These are phyloP conservation scores for Tympanoctomys barrerae DNA, from an alignment of 2,797 vertebrate genomes.

Conservation along the genomic window DNA sequence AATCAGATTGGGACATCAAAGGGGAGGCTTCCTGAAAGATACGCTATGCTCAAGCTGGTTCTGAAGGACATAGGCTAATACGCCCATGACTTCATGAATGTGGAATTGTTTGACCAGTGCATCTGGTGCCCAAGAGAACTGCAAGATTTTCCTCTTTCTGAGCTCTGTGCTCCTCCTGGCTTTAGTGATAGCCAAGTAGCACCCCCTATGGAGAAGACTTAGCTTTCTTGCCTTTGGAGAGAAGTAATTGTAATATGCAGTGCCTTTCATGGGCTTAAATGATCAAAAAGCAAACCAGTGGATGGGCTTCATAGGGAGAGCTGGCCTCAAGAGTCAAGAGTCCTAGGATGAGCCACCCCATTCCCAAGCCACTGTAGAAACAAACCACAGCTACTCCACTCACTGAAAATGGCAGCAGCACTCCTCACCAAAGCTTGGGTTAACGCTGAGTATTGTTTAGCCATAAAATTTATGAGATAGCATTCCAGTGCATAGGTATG, in stretches of 20 bases:
- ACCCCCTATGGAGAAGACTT: conserved; percentile 49
- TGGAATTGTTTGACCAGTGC: conserved; percentile 23
- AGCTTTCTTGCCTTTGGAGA: conserved; percentile 63
- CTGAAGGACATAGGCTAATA: conserved; percentile 10
- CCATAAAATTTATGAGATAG: conserved; percentile 39
- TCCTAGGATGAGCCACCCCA: background rate
- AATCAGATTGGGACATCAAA: background rate
- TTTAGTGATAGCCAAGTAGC: conserved; percentile 23
- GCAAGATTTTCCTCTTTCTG: background rate
- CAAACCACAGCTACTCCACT: background rate
- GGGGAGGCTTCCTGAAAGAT: background rate
- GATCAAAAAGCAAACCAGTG: conserved; percentile 62
- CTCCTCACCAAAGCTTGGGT: background rate
- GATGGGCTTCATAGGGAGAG: conserved; percentile 49
- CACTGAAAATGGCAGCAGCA: background rate
- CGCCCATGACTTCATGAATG: background rate
- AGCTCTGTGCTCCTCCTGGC: background rate
- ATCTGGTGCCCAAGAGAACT: background rate
- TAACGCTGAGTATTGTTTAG: conserved; percentile 37
- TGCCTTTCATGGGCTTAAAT: conserved; percentile 67
- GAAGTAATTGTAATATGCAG: conserved; percentile 64
- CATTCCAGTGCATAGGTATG: background rate
- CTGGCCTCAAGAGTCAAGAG: conserved; percentile 36
- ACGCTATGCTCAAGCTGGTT: conserved; percentile 9
- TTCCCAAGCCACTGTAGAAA: conserved; percentile 42